Percentiles rank a stretch among this genome's conserved stretches.
Conservation (phyloP, 2,888 invertebrate genomes). For the Drosophila rellima region DNA sequence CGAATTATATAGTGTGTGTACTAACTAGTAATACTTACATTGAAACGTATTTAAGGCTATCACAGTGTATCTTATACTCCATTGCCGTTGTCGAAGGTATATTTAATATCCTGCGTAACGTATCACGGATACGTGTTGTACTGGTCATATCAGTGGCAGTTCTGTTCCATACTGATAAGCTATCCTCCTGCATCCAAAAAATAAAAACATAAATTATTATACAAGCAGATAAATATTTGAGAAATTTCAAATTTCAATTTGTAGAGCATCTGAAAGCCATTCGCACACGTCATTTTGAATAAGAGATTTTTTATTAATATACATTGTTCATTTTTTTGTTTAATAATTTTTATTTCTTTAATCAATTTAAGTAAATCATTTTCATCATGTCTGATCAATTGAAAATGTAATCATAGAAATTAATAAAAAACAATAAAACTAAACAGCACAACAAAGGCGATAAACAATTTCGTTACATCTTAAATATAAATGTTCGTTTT, state of each 20-base stretch:
- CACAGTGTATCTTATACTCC: conserved; percentile 96
- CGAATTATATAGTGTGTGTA: neutral
- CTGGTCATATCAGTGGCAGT: conserved; percentile 96
- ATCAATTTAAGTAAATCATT: conserved; percentile 82
- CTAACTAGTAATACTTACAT: conserved; percentile 77
- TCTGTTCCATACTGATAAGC: conserved; percentile 98
- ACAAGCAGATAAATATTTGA: neutral
- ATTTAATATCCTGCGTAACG: conserved; percentile 96
- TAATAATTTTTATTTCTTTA: conserved; percentile 81
- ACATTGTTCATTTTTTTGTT: conserved; percentile 54
- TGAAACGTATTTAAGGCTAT: conserved; percentile 91
- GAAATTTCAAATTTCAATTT: neutral
- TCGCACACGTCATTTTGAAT: too few relatives aligned
- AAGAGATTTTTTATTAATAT: too few relatives aligned
- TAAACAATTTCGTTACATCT: conserved; percentile 63
- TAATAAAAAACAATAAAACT: conserved; percentile 46
- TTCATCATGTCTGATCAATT: conserved; percentile 73
- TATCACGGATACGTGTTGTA: conserved; percentile 96
- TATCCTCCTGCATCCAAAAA: conserved; percentile 91
- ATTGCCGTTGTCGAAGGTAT: conserved; percentile 96
- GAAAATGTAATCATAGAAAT: conserved; percentile 60
- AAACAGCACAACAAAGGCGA: conserved; percentile 55
- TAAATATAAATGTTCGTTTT: conserved; percentile 57
- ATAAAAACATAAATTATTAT: neutral
- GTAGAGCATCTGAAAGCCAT: conserved; percentile 47